Base-by-base conservation (phyloP, 1,140 invertebrate species). In the Listronotus oregonensis region DNA sequence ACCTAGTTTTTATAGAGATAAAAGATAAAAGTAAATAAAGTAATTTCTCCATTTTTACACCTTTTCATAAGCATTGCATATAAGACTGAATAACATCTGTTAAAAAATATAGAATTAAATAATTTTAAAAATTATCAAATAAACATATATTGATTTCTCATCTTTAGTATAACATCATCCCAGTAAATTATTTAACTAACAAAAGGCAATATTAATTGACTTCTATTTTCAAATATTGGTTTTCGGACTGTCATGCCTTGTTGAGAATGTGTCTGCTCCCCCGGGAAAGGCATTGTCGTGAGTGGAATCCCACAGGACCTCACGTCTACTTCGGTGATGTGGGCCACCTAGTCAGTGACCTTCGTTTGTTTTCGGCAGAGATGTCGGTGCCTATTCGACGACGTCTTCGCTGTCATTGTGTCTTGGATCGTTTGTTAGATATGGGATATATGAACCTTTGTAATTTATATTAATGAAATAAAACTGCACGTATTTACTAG, bases 291-390 rank as follows among this genome's bases (percentile, higher is more conserved):
- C 40, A 55, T 46, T 67, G 66, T 67, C 66, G 66, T 67, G 66
- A 60, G 39, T 34, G 27, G 50, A 15, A 57, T 67, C 66, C 54
- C 66, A 10, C n/a, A 54, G 51, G 66, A 63, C 50, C 52, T 51
- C 37, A 47, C 51, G 66, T 67, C 66, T 43, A 63, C 66, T 63
- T 34, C 10, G 51, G 4, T 67, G 60, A 67, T 62, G 52, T 67
- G 66, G 66, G 66, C 61, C 61, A 55, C 52, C 61, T 40, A 64
- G 31, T 17, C 40, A 34, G 32, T 55, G 61, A 64, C 61, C 61
- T 55, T 37, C 37, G 61, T 64, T 64, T 64, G 51, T 56, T 64
- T 64, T 62, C 61, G 50, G 32, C 50, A 17, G 37, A 15, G 51
- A 18, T 31, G 61, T 64, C 61, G 34, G 32, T 55, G 61, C 40